These are phyloP conservation scores for Alouatta palliata DNA, from an alignment of 2,113 vertebrate species.

Conservation along the genomic window DNA sequence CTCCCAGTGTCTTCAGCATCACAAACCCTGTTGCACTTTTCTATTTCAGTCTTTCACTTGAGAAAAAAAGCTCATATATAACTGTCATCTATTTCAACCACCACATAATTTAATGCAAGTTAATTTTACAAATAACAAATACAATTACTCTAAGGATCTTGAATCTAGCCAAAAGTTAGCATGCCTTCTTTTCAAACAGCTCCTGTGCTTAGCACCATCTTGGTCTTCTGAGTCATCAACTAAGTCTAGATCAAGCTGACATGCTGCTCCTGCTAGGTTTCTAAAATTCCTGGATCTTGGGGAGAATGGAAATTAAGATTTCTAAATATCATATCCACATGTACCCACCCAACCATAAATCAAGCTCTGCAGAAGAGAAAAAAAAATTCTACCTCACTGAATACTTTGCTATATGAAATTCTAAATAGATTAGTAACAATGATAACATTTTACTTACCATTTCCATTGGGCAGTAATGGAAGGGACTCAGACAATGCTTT, in stretches of 20 bases:
- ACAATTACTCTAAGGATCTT: background rate
- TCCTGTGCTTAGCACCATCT: background rate
- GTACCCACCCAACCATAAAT: background rate
- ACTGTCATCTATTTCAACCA: background rate
- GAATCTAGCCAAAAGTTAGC: background rate
- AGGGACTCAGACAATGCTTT: background rate
- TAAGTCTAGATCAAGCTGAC: background rate
- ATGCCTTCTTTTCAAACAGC: background rate
- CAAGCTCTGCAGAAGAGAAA: background rate
- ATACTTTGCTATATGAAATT: background rate
- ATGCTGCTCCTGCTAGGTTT: background rate
- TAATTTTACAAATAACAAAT: background rate
- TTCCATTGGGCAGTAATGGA: background rate
- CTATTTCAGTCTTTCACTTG: background rate
- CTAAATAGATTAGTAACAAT: background rate
- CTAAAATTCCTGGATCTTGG: background rate
- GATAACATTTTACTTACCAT: background rate
- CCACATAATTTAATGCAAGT: background rate
- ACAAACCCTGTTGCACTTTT: background rate
- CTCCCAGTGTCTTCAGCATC: background rate
- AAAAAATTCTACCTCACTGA: background rate
- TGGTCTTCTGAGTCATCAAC: background rate
- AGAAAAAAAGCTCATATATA: background rate
- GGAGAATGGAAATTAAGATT: background rate
- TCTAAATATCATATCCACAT: background rate